A percentile compares a stretch with the other conserved stretches of the same genome.
Evolutionary conservation across 2,797 vertebrate genomes (phyloP).

Genomic region (Lepidocolaptes lacrymiger): DNA sequence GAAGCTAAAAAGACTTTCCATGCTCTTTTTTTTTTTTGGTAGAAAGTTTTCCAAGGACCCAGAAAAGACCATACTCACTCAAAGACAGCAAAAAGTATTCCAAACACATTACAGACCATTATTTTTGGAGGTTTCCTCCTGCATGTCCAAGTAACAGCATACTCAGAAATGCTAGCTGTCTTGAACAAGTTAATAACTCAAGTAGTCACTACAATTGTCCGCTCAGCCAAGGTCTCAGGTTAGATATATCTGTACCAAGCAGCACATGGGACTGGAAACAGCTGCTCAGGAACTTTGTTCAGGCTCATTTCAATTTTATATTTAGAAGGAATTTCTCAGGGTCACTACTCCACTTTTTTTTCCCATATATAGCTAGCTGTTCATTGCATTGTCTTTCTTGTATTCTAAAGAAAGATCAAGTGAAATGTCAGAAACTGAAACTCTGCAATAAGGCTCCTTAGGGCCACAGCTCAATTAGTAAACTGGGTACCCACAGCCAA

Average conservation of each 20-base stretch:
- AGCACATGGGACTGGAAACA: background rate
- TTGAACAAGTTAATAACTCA: background rate
- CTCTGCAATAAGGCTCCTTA: background rate
- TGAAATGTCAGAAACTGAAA: background rate
- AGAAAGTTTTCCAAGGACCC: background rate
- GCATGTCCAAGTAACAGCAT: background rate
- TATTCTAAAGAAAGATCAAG: background rate
- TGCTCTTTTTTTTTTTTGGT: background rate
- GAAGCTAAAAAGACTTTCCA: background rate
- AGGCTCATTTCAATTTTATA: background rate
- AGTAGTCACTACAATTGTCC: background rate
- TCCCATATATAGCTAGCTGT: background rate
- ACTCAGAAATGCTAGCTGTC: background rate
- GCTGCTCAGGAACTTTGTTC: background rate
- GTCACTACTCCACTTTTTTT: background rate
- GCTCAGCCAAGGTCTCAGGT: background rate
- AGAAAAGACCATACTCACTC: background rate
- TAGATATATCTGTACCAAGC: background rate
- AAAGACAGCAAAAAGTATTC: background rate
- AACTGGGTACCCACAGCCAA: background rate
- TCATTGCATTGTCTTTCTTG: background rate
- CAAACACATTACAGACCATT: background rate
- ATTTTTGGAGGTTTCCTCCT: background rate
- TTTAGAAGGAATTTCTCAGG: conserved; percentile 32
- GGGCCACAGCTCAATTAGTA: background rate